Evolutionary conservation across 35 echinoderm and acorn worm genomes (phyloP).

Genomic region (Eucidaris tribuloides): DNA sequence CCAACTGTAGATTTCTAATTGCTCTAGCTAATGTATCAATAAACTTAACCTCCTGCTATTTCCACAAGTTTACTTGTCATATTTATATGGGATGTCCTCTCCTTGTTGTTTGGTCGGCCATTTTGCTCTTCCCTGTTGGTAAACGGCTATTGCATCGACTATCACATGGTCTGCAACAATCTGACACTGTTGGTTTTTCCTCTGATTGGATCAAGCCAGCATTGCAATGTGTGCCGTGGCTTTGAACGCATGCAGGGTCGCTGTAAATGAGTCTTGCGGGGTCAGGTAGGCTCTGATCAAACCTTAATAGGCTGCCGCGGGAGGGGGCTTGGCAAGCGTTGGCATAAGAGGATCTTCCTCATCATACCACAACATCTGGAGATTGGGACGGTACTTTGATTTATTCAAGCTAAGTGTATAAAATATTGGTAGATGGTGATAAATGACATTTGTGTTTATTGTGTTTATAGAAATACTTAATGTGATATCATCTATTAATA

Average conservation of each 20-base stretch:
- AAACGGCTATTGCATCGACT: neutral
- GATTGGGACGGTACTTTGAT: too few species aligned
- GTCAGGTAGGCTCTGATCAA: neutral
- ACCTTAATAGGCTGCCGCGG: neutral
- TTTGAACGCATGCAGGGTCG: neutral
- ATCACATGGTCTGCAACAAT: neutral
- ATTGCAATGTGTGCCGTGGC: neutral
- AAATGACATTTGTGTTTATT: too few species aligned
- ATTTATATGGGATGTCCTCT: neutral
- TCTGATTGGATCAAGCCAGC: conserved; percentile 9
- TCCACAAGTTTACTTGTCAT: neutral
- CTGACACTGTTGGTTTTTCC: conserved; percentile 27
- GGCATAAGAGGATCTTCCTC: too few species aligned
- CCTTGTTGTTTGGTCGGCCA: neutral
- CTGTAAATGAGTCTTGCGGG: neutral
- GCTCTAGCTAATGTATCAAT: too few species aligned
- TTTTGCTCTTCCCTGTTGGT: neutral
- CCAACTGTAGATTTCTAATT: too few species aligned
- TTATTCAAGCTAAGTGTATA: too few species aligned
- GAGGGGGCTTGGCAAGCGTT: too few species aligned
- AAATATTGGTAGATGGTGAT: too few species aligned
- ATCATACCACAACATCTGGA: too few species aligned
- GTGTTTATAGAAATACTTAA: too few species aligned
- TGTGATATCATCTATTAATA: too few species aligned
- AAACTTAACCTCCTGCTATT: neutral